A percentile compares a stretch with the other conserved stretches of the same genome.
Evolutionary conservation across 2,113 vertebrate genomes (phyloP).

Genomic region (Carassius gibelio): DNA sequence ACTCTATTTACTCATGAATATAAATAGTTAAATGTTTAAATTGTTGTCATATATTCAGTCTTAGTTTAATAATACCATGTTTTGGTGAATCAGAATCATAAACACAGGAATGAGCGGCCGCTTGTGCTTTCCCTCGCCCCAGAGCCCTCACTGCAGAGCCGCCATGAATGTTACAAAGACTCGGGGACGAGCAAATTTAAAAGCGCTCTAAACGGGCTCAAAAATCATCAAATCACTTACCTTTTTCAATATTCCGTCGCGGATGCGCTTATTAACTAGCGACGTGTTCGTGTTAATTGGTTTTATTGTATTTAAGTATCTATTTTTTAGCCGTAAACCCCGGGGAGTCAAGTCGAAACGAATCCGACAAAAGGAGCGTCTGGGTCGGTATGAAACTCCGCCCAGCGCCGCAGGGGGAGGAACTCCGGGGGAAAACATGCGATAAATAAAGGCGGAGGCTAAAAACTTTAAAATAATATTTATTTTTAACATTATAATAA

Average conservation of each 20-base stretch:
- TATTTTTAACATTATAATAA: slow-evolving; percentile 46
- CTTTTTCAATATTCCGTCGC: slow-evolving; percentile 53
- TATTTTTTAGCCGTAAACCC: slow-evolving; percentile 75
- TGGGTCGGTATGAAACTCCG: slow-evolving; percentile 84
- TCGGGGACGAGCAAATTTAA: slow-evolving; percentile 70
- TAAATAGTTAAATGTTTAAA: neutral
- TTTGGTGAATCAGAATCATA: neutral
- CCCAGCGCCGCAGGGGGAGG: slow-evolving; percentile 85
- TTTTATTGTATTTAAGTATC: slow-evolving; percentile 60
- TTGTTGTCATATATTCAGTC: neutral
- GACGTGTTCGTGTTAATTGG: slow-evolving; percentile 31
- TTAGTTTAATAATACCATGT: neutral
- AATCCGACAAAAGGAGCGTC: slow-evolving; percentile 84
- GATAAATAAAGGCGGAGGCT: slow-evolving; percentile 73
- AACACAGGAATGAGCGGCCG: slow-evolving; percentile 57
- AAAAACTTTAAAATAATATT: slow-evolving; percentile 60
- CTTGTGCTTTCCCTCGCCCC: slow-evolving; percentile 63
- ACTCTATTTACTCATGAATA: neutral
- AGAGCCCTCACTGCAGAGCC: slow-evolving; percentile 74
- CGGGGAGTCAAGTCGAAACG: slow-evolving; percentile 80
- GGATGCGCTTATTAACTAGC: slow-evolving; percentile 39
- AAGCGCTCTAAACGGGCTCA: slow-evolving; percentile 59
- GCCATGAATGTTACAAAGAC: slow-evolving; percentile 77
- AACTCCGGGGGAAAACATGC: slow-evolving; percentile 77
- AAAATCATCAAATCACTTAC: slow-evolving; percentile 68